Percentiles rank a stretch among this genome's conserved stretches.
Evolutionary conservation across 1,140 invertebrate genomes (phyloP).

Genomic region (Theocolax elegans): DNA sequence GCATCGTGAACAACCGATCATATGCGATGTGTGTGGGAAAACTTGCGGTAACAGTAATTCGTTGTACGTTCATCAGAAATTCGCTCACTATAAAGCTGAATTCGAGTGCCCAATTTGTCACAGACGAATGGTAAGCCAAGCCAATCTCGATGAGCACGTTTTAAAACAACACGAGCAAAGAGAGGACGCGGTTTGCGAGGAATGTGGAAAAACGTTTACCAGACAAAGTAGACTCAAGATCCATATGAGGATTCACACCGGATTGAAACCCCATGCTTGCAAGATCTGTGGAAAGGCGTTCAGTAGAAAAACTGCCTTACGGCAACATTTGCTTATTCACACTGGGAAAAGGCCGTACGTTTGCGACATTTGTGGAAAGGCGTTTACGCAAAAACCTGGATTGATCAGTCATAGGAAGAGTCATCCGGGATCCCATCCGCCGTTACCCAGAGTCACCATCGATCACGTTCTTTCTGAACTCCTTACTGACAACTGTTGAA

Average conservation of each 20-base stretch:
- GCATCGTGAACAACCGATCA: constrained; percentile 73
- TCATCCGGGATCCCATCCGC: constrained; percentile 67
- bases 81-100: constrained; percentile 64
- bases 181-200: constrained; percentile 67
- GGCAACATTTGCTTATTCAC: constrained; percentile 80
- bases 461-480: constrained; percentile 62
- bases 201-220: constrained; percentile 71
- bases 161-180: constrained; percentile 63
- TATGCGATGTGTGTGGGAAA: constrained; percentile 77
- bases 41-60: constrained; percentile 64
- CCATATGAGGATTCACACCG: constrained; percentile 74
- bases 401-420: constrained; percentile 75
- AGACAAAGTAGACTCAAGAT: constrained; percentile 71
- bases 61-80: constrained; percentile 65
- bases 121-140: constrained; percentile 63
- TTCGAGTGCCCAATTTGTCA: constrained; percentile 64
- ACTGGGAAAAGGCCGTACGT: constrained; percentile 86
- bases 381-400: constrained; percentile 76
- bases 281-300: constrained; percentile 72
- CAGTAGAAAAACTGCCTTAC: constrained; percentile 59
- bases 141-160: constrained; percentile 67
- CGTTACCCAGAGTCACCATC: constrained; percentile 60
- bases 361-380: constrained; percentile 84
- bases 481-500: not conserved
- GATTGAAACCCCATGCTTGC: constrained; percentile 72